A percentile compares a stretch with the other conserved stretches of the same genome.
Evolutionary conservation across 1,140 invertebrate genomes (phyloP).

Genomic region (Choristoneura fumiferana): DNA sequence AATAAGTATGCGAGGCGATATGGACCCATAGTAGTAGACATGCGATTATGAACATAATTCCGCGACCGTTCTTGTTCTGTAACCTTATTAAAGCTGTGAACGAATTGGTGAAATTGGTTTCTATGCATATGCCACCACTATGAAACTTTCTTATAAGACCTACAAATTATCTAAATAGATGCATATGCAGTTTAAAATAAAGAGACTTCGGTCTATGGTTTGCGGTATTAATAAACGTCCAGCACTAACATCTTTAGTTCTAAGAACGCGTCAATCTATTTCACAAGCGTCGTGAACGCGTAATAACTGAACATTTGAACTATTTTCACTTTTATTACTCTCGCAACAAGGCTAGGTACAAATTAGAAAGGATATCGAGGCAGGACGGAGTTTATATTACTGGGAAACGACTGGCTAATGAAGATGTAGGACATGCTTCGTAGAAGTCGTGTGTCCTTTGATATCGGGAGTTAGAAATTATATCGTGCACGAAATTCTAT

Average conservation of each 20-base stretch:
- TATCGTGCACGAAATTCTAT: conserved; percentile 8
- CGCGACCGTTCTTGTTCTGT: too few relatives aligned
- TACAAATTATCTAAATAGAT: too few relatives aligned
- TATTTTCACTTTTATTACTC: conserved; percentile 37
- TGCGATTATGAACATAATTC: too few relatives aligned
- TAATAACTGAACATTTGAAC: conserved; percentile 17
- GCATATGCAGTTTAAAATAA: not conserved
- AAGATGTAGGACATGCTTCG: conserved; percentile 9
- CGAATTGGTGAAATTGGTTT: too few relatives aligned
- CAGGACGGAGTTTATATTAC: conserved; percentile 2
- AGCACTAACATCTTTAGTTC: conserved; percentile 48
- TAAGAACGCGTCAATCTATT: conserved; percentile 58
- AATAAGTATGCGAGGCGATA: too few relatives aligned
- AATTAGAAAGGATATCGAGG: conserved; percentile 3
- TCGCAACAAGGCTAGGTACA: not conserved
- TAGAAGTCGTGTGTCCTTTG: conserved; percentile 8
- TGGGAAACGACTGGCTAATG: not conserved
- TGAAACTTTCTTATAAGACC: conserved; percentile 1
- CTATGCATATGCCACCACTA: not conserved
- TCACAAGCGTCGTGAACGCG: conserved; percentile 43
- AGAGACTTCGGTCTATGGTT: not conserved
- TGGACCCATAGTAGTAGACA: too few relatives aligned
- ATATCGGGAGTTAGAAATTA: conserved; percentile 1
- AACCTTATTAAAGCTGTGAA: too few relatives aligned
- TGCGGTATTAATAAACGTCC: conserved; percentile 46